Evolutionary conservation across 2,888 invertebrate species (phyloP), one percentile per base, ranked within the genome.

Genomic region (Drosophila acutilabella): DNA sequence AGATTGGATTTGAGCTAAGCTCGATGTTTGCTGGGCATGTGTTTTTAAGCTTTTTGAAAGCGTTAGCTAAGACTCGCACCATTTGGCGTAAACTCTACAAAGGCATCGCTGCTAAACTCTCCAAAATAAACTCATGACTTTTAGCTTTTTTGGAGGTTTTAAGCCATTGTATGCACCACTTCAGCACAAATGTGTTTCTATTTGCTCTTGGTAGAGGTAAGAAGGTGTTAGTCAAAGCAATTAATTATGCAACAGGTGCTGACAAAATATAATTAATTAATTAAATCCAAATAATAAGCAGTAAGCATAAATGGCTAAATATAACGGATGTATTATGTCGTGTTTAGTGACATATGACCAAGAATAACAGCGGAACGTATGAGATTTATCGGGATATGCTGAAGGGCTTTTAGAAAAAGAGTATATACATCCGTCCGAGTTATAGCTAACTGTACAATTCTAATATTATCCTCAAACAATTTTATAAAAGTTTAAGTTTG

Each of bases 261-360:
- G 26, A 36, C 53, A 44, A 72, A 77, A 69, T 67, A 65, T 73
- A 70, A 71, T 74, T 78, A 75, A 82, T 81, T 62, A 70, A 67
- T 36, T 36, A 36, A 67, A 56, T 45, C 54, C 59, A 87, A 80
- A 84, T 82, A 80, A 67, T 82, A 64, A 66, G 64, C 65, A 57
- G 70, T 42, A 71, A 50, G 60, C 60, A 56, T 71, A 44, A 14
- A 18, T 50, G 14, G 14, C 33, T 11, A 20, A 20, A 52, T 16
- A 7, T 13, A 41, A 60, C 58, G 64, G 59, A 66, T 41, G 16
- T 26, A 57, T 54, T 14, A 6, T 56, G 33, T 51, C 38, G 30
- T 42, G 51, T 18, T 54, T 16, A n/a, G 30, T 13, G 13, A 18
- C 26, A 30, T 3, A 3, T 45, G 23, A n/a, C 7, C n/a, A 52